phyloP scores from a whole-genome alignment of 1,140 invertebrate species.

The Tenebrio molitor region DNA sequence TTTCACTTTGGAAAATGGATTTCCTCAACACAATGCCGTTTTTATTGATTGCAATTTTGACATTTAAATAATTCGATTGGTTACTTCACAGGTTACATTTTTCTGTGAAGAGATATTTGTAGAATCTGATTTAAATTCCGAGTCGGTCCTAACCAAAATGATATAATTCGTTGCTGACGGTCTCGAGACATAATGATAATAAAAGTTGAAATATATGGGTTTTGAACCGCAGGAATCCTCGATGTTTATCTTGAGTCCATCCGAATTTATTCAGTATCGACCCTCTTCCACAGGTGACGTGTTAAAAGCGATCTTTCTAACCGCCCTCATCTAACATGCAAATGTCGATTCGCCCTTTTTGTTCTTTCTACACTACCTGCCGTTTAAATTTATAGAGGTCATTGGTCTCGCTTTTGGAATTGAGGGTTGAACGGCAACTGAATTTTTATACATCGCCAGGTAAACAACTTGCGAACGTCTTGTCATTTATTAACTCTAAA shows the following conservation, averaged over 20 bases:
- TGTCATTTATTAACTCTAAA: slow-evolving; percentile 39
- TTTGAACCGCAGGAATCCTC: slow-evolving; percentile 16
- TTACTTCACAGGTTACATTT: not conserved
- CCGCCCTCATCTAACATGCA: slow-evolving; percentile 58
- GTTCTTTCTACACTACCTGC: slow-evolving; percentile 57
- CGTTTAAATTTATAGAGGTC: slow-evolving; percentile 56
- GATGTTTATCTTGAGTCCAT: slow-evolving; percentile 31
- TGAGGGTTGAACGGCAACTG: slow-evolving; percentile 23
- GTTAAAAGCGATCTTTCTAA: slow-evolving; percentile 55
- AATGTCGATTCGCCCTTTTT: slow-evolving; percentile 57
- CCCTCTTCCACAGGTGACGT: slow-evolving; percentile 51
- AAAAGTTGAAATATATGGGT: slow-evolving; percentile 29
- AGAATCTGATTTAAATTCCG: not conserved
- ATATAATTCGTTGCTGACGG: slow-evolving; percentile 29
- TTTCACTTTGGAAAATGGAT: not conserved
- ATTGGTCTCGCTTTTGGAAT: slow-evolving; percentile 48
- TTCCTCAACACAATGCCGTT: not conserved
- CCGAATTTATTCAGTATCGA: slow-evolving; percentile 37
- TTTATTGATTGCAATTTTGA: not conserved
- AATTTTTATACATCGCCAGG: slow-evolving; percentile 18
- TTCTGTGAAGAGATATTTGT: not conserved
- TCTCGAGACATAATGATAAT: slow-evolving; percentile 27
- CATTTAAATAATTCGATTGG: not conserved
- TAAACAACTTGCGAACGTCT: slow-evolving; percentile 13
- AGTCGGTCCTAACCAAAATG: not conserved